Base-by-base conservation (phyloP, 2,888 invertebrate genomes). In the Balanococcus diminutus region DNA sequence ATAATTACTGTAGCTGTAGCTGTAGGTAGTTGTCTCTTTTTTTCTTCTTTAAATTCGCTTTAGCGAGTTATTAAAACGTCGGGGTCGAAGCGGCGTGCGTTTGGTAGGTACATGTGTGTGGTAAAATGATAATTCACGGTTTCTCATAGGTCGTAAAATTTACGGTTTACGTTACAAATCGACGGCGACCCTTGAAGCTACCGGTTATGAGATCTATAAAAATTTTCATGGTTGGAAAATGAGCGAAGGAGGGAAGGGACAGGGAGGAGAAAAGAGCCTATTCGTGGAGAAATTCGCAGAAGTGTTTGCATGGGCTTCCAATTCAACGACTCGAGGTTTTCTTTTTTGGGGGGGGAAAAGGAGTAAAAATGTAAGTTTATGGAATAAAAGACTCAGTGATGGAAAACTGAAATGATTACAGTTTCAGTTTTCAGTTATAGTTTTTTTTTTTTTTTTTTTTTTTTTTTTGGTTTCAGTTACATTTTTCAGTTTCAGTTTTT, bases 131-230 rank as follows among this genome's bases (percentile, higher is more conserved):
- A 56, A 56, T 56, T 56, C 56, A 56, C 22, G 56, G 56, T 56
- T 56, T 56, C 56, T 56, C 56, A 56, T 56, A 56, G 56, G 56
- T 56, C 56, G 56, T 56, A 56, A 56, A 56, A 56, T 56, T 56
- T 22, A 56, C 56, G 56, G 56, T 56, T 56, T 56, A 22, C 56
- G 56, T 56, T 56, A 56, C 56, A 56, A 56, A 56, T 56, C 56
- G 56, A 56, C 19, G 56, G 56, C 56, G 56, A 56, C 56, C 56
- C 56, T 56, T 56, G 56, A 56, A 56, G 56, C 56, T 56, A 56
- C 56, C 56, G 56, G 56, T 56, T 56, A 56, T 56, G 22, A 56
- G 56, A 56, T 56, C 22, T 56, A 56, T 56, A 22, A 56, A 56
- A 56, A 56, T 56, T 56, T 56, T 56, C 56, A 56, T 56, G 56